Base-by-base conservation (phyloP, 2,888 invertebrate genomes). In the Spilosoma lubricipeda region DNA sequence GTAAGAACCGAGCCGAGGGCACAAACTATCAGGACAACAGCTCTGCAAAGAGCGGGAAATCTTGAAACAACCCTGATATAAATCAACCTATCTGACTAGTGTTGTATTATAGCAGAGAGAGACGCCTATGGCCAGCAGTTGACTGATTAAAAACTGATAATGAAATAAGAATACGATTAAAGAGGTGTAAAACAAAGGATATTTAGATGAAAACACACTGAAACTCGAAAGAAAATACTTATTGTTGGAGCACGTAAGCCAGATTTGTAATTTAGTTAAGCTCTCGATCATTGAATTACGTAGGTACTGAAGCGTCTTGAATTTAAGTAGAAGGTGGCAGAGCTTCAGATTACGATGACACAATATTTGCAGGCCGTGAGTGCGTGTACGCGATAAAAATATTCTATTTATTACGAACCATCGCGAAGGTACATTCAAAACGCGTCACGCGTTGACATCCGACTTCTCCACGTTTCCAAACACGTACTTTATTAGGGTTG, bases 371-470 rank as follows among this genome's bases (percentile, higher is more conserved):
- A 85, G 85, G 90, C 83, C 86, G 89, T 86, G 92, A 90, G 94
- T 95, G 95, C 88, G 91, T 91, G 91, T 87, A 86, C 84, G 90
- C 88, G 96, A 96, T 96, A 96, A 96, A 95, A 95, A 93, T 94
- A 93, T 95, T 95, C 92, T 95, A 95, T 95, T 96, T 96, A 95
- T 96, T 95, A 94, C 87, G 86, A 88, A 86, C 86, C 82, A 83
- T 81, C 83, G 80, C 87, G 84, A 85, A 87, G 89, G 89, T 89
- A 91, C 92, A 94, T 94, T 95, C 93, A 94, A 90, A 93, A 87
- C 92, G 92, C 91, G 93, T 94, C 93, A 94, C 92, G 91, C 91
- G 90, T 90, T 94, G 93, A 93, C 94, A 94, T 91, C 90, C 91
- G 92, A 94, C 91, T 93, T 93, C 87, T 89, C 86, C 86, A 88